Evolutionary conservation across 2,113 vertebrate species (phyloP).

Genomic region (Fregata magnificens): DNA sequence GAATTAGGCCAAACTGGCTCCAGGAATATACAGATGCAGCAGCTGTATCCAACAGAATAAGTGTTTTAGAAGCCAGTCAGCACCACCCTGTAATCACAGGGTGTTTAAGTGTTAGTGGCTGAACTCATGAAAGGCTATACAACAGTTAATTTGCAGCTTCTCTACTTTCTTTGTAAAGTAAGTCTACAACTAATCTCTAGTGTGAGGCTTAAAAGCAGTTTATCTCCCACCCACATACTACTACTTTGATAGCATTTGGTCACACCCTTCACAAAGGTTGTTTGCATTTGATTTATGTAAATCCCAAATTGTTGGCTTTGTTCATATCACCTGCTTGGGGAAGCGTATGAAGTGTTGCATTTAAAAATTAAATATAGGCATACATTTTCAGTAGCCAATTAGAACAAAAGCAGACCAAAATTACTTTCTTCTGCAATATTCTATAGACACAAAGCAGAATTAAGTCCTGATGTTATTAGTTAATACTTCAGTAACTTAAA

Average conservation of each 20-base stretch:
- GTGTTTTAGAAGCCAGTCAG: background rate
- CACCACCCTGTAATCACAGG: background rate
- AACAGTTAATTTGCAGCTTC: constrained; percentile 7
- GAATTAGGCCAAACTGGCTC: background rate
- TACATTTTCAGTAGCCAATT: background rate
- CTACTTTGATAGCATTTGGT: constrained; percentile 42
- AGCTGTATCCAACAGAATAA: background rate
- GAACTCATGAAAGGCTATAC: background rate
- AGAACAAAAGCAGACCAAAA: background rate
- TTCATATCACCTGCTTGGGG: constrained; percentile 31
- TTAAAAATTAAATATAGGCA: background rate
- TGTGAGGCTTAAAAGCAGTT: constrained; percentile 25
- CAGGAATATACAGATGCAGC: background rate
- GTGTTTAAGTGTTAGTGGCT: background rate
- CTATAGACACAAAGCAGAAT: background rate
- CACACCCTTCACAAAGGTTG: background rate
- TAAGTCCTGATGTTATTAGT: background rate
- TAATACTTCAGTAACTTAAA: too few species aligned
- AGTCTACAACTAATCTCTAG: constrained; percentile 27
- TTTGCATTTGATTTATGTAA: constrained; percentile 46
- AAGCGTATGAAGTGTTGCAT: background rate
- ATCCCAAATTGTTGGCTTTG: constrained; percentile 25
- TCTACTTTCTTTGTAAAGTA: background rate
- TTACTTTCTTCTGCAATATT: background rate
- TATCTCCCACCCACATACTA: constrained; percentile 1